These are phyloP conservation scores for Apostichopus leukothele DNA, from an alignment of 53 echinoderm and acorn worm species.

Conservation along the genomic window DNA sequence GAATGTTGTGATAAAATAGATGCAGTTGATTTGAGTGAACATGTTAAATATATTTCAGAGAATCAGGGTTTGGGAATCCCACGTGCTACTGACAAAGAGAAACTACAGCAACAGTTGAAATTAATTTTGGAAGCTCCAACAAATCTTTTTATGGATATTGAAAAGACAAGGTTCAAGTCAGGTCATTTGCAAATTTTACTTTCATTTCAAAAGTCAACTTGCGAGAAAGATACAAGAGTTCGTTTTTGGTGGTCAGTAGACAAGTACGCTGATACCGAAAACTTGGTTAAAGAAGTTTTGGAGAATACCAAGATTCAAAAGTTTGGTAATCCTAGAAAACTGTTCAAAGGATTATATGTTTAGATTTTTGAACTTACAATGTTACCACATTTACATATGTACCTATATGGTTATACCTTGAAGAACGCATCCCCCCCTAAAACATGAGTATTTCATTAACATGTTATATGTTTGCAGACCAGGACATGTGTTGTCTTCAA, in stretches of 20 bases:
- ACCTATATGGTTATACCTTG: not conserved
- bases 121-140: too few relatives aligned
- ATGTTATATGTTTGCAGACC: not conserved
- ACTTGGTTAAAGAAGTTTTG: not conserved
- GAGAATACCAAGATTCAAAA: slow-evolving; percentile 1
- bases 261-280: not conserved
- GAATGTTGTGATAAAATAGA: not conserved
- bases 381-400: too few relatives aligned
- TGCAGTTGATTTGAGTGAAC: not conserved
- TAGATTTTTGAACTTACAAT: not conserved
- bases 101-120: not conserved
- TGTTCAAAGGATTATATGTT: not conserved
- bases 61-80: not conserved
- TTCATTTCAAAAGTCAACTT: not conserved
- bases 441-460: too few relatives aligned
- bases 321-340: not conserved
- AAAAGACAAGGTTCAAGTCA: not conserved
- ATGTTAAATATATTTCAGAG: not conserved
- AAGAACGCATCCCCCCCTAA: not conserved
- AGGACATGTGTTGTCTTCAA: too few relatives aligned
- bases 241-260: not conserved
- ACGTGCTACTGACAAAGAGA: not conserved
- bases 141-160: not conserved
- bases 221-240: not conserved
- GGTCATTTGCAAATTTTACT: slow-evolving; percentile 7